Conservation (phyloP, 2,113 vertebrate genomes). For the pig (Sus scrofa) region T2T-Sscrofa CM000817.6:158646501-158647000, state of each 20-base stretch:
- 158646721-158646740: not conserved
- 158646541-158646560: not conserved
- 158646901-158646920: not conserved
- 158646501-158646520: not conserved
- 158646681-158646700: not conserved
- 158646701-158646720: not conserved
- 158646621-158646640: not conserved
- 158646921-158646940: constrained; percentile 13
- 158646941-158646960: too few species aligned
- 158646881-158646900: constrained; percentile 42
- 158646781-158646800: not conserved
- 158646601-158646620: not conserved
- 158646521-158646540: not conserved
- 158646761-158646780: not conserved
- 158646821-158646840: not conserved
- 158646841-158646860: not conserved
- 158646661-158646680: not conserved
- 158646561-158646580: not conserved
- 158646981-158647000: too few species aligned
- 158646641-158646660: not conserved
- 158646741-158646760: not conserved
- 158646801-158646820: not conserved
- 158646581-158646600: not conserved
- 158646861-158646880: constrained; percentile 52
- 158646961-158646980: too few species aligned